Base-by-base conservation (phyloP, 1,140 invertebrate species). In the Musca domestica region DNA sequence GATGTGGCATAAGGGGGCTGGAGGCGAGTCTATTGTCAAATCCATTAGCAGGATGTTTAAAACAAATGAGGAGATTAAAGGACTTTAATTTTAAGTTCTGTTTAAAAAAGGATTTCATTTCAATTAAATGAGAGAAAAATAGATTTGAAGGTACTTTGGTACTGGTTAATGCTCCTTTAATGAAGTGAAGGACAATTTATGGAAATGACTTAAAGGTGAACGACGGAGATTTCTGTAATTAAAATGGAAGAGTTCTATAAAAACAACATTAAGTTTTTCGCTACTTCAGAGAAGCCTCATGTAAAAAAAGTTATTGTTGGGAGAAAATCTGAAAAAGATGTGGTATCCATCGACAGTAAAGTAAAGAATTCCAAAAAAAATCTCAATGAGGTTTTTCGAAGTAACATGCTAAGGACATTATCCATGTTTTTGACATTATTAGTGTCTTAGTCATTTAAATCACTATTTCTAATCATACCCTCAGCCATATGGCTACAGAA, bases 31-130 rank as follows among this genome's bases (percentile, higher is more conserved):
- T 54, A 58, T 58, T 58, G 54, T 58, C 54, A 58, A 58, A 58
- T 58, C 54, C 54, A 58, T 58, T 58, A 58, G 54, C 54, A 58
- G 20, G 54, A 30, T 58, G 54, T 58, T 58, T 58, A 58, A 58
- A 17, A n/a, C 17, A 58, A 58, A 58, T 58, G 54, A 58, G 25
- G n/a, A 58, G 54, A 58, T 58, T 58, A 58, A 58, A 58, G 12
- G 54, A 25, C 25, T 58, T 58, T 1, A 58, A 20, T 58, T 58
- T 30, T 30, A 30, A 30, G 27, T 30, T 30, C 27, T 58, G 54
- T 58, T 58, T 58, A 58, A 58, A 58, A 27, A 58, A 58, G 30
- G 54, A 58, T 58, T 58, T 58, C 27, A 34, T 58, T 58, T 30
- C 15, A 58, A 30, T 58, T 58, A 58, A 58, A 30, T 30, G 25